Percentiles rank a stretch among this genome's conserved stretches.
Conservation (phyloP, 2,797 vertebrate genomes). For the Poliocrania exsul region DNA sequence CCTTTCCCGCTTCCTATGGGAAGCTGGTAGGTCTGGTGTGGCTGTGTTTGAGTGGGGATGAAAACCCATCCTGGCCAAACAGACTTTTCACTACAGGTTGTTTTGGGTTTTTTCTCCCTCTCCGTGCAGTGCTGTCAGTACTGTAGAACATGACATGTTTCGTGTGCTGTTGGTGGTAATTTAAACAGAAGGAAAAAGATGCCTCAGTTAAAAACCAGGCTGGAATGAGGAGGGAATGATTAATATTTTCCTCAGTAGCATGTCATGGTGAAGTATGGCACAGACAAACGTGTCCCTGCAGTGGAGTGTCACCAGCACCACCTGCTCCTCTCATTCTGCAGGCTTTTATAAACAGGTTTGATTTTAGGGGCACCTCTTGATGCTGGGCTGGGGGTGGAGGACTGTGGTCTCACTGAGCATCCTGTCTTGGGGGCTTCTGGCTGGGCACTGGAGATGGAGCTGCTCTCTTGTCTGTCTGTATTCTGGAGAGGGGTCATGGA, state of each 20-base stretch:
- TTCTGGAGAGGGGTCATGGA: neutral
- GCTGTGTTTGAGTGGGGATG: neutral
- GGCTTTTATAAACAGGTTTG: neutral
- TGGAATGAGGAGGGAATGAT: constrained; percentile 4
- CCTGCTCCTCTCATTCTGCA: neutral
- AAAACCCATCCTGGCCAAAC: neutral
- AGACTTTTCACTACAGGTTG: neutral
- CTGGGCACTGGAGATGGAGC: neutral
- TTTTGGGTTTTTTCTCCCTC: neutral
- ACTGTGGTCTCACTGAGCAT: neutral
- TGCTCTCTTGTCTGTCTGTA: neutral
- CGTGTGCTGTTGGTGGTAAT: neutral
- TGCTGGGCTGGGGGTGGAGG: neutral
- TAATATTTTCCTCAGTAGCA: neutral
- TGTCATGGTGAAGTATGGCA: neutral
- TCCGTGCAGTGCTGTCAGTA: neutral
- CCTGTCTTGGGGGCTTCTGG: neutral
- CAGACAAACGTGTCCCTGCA: neutral
- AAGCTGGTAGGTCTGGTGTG: neutral
- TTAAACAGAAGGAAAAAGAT: neutral
- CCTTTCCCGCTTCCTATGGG: neutral
- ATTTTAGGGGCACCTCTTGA: neutral
- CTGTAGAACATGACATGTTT: neutral
- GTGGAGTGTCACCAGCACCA: neutral
- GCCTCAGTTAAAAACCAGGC: neutral